Percentiles rank a stretch among this genome's conserved stretches.
These are phyloP conservation scores for Drosophila burlai DNA, from an alignment of 1,140 invertebrate genomes.

Conservation along the genomic window DNA sequence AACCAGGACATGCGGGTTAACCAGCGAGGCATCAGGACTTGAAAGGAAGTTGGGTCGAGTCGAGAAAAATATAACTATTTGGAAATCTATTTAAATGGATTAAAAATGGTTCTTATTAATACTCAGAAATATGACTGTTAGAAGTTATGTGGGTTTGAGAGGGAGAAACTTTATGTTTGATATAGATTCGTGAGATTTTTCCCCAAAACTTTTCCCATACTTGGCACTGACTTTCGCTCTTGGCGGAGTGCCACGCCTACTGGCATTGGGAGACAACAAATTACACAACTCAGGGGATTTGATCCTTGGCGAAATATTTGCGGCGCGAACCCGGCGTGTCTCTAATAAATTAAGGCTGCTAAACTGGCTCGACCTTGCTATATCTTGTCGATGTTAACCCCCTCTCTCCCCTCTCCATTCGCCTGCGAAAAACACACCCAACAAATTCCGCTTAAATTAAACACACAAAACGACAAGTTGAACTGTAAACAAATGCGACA, in stretches of 20 bases:
- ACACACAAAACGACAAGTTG: conserved; percentile 67
- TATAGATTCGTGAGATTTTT: background rate
- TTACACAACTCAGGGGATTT: conserved; percentile 67
- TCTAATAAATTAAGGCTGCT: conserved; percentile 73
- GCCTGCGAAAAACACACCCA: conserved; percentile 19
- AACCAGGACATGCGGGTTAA: conserved; percentile 35
- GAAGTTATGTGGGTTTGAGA: background rate
- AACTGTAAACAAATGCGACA: conserved; percentile 82
- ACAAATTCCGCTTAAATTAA: conserved; percentile 65
- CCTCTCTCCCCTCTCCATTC: background rate
- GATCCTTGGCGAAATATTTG: conserved; percentile 73
- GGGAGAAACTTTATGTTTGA: background rate
- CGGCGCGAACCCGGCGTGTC: conserved; percentile 46
- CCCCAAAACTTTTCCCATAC: background rate
- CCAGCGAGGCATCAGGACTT: conserved; percentile 11
- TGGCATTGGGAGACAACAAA: conserved; percentile 55
- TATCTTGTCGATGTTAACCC: conserved; percentile 46
- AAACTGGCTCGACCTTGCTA: conserved; percentile 44
- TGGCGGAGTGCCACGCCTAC: conserved; percentile 27
- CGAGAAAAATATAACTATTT: background rate
- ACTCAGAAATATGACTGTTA: no score
- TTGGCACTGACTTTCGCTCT: background rate
- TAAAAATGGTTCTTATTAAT: background rate
- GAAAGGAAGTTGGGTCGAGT: conserved; percentile 6
- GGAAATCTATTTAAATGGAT: conserved; percentile 1